phyloP scores from a whole-genome alignment of 2,113 vertebrate species.

The Spea multiplicata region DNA sequence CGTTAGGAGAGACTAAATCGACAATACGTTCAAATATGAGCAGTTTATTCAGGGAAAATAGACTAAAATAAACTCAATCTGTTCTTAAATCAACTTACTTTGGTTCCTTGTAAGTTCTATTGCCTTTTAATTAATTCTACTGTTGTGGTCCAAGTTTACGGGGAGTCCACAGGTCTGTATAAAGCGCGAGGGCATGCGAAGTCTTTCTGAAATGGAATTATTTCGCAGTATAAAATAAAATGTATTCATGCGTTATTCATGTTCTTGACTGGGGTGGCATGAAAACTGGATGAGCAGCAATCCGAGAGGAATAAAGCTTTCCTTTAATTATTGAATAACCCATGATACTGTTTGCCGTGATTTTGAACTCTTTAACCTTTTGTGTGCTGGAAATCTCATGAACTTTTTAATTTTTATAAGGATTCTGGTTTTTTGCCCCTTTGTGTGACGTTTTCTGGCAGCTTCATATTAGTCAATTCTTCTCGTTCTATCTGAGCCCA shows the following conservation, averaged over 20 bases:
- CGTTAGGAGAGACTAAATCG: too few species aligned
- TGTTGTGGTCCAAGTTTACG: not conserved
- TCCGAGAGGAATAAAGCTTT: constrained; percentile 3
- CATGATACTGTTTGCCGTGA: not conserved
- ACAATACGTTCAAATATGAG: too few species aligned
- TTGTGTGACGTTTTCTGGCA: too few species aligned
- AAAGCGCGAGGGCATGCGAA: not conserved
- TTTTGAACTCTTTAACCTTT: constrained; percentile 1
- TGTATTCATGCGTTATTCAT: constrained; percentile 23
- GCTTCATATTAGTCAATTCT: too few species aligned
- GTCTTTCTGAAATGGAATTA: too few species aligned
- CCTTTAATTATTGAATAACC: constrained; percentile 19
- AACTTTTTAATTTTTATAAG: too few species aligned
- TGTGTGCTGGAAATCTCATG: not conserved
- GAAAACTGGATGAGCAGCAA: constrained; percentile 20
- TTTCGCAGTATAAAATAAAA: not conserved
- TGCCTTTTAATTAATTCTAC: not conserved
- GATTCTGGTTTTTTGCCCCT: too few species aligned
- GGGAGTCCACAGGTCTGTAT: not conserved
- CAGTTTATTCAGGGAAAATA: too few species aligned
- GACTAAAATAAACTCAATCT: too few species aligned
- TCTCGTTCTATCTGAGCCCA: too few species aligned
- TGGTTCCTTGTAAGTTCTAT: not conserved
- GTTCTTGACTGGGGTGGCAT: constrained; percentile 16
- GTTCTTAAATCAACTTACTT: too few species aligned